Evolutionary conservation across 64 coral and sea anemone species (phyloP), one percentile per base, ranked within the genome.

Genomic region (Anthopleura sola): DNA sequence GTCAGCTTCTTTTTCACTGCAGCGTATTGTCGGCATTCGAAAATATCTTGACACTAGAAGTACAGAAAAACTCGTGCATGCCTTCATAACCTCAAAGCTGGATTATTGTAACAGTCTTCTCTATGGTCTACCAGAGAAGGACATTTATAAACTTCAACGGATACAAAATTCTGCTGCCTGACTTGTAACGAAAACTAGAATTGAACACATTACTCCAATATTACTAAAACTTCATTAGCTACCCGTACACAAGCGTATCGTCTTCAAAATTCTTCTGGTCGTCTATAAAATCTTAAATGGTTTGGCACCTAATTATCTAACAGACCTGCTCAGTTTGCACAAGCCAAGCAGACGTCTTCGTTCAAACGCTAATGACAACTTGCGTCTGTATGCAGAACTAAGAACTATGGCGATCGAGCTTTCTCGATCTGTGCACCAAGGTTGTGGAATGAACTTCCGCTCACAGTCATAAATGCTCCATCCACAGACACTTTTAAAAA

Each of bases 61-160:
- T 21, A 80, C 77, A 49, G 77, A 80, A 80, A 80, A 80, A 37
- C 77, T 80, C 33, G 16, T 49, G 18, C 77, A 80, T 24, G 77
- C 77, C 11, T 49, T 80, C 16, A 40, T 80, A 32, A 80, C 46
- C 11, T 48, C 46, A 48, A 48, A 48, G 46, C 11, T 48, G 11
- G 46, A 48, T 11, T 48, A 48, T 11, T 48, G 46, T 5, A 48
- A 48, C 46, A 48, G 46, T 11, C 11, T 48, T 5, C 11, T 48
- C 3, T 77, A 77, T 39, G 75, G 75, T 32, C 75, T 77, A 16
- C 75, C 75, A 77, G 75, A 77, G 16, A 77, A 77, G 26, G 75
- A 77, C 16, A 23, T 77, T 24, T 26, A 14, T 39, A 77, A 77
- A 24, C 32, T 77, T 5, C 46, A 48, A 48, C 46, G 46, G 11